Base-by-base conservation (phyloP, 1,140 invertebrate genomes). In the Plectrocnemia conspersa region DNA sequence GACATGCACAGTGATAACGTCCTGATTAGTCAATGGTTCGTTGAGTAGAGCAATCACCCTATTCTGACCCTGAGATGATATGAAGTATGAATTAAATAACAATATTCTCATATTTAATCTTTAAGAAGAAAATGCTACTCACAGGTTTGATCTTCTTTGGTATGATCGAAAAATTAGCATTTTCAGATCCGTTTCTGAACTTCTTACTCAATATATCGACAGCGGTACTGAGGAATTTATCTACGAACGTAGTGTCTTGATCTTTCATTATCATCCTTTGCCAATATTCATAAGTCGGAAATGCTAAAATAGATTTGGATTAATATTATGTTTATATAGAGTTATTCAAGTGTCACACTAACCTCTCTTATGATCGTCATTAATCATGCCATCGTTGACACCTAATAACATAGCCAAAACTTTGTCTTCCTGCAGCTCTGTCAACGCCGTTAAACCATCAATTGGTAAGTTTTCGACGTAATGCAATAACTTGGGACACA, bases 81-180 rank as follows among this genome's bases (percentile, higher is more conserved):
- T 54, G 9, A 10, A 52, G 33, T 44, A 27, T 23, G 52, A 53
- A 57, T 52, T 41, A 42, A 41, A 25, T 10, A 54, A 15, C 46
- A 11, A 32, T 40, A 25, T 35, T 9, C 29, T 49, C 35, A 23
- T 15, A 2, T 54, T 41, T 9, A 41, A 41, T 40, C 21, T 23
- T 24, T 23, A n/a, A 23, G 3, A 56, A 53, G 32, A 46, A 27
- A 7, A 22, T 40, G 18, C 22, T 45, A 70, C 76, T 72, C 71
- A 87, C 86, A 65, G 85, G 78, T 77, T 87, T 83, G 6, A 89
- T 83, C 75, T 89, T 89, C 64, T 88, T 87, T 1, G 87, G 87
- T 27, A 84, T 79, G 13, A 89, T 78, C 0, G 86, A 87, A 64
- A 89, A 89, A 36, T 79, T 78, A 1, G 83, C 81, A 64, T 80